Evolutionary conservation across 2,888 invertebrate genomes (phyloP).

Genomic region (Alcis repandata): DNA sequence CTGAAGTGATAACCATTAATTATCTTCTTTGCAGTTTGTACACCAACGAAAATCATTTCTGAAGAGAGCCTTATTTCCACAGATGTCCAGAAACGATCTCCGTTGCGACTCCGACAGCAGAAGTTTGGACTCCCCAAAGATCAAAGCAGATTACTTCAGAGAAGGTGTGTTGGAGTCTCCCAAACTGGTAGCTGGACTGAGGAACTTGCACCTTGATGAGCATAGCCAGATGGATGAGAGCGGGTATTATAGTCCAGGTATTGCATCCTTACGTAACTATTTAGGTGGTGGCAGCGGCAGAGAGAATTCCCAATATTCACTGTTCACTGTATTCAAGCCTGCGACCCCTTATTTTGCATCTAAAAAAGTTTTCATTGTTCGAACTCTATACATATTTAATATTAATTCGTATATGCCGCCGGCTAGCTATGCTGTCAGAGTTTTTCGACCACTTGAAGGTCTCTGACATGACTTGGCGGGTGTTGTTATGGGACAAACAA

Average conservation of each 20-base stretch:
- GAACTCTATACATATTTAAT: too few species aligned
- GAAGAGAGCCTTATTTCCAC: slow-evolving; percentile 46
- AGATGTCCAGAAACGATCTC: slow-evolving; percentile 75
- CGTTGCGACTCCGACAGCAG: slow-evolving; percentile 77
- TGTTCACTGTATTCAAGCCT: neutral
- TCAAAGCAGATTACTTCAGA: slow-evolving; percentile 76
- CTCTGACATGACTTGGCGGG: too few species aligned
- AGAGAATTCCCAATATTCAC: neutral
- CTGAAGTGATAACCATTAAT: too few species aligned
- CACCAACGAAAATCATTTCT: neutral
- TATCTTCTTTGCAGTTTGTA: too few species aligned
- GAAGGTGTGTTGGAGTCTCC: slow-evolving; percentile 77
- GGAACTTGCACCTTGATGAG: slow-evolving; percentile 79
- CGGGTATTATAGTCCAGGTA: slow-evolving; percentile 82
- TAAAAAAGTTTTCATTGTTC: too few species aligned
- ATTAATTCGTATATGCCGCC: too few species aligned
- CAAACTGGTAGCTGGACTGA: slow-evolving; percentile 74
- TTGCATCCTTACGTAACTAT: neutral
- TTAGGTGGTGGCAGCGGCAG: neutral
- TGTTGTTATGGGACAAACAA: too few species aligned
- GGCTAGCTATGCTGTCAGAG: too few species aligned
- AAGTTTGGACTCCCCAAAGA: slow-evolving; percentile 78
- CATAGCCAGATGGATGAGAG: slow-evolving; percentile 83
- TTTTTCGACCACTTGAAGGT: too few species aligned
- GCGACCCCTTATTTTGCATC: neutral